Evolutionary conservation across 2,113 vertebrate genomes (phyloP).

Genomic region (Archocentrus centrarchus): DNA sequence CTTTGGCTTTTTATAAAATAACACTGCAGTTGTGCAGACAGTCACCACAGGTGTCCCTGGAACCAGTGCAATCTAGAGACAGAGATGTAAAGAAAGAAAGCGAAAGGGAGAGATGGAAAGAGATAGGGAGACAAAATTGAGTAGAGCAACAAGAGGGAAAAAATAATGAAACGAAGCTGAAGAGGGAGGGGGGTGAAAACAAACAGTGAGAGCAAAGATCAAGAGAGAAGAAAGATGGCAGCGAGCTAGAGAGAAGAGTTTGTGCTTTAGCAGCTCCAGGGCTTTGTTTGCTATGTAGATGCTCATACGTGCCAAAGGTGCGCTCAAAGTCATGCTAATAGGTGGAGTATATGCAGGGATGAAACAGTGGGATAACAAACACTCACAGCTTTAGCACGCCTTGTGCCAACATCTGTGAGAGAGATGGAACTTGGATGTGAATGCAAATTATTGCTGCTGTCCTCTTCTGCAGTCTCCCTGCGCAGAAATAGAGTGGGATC

Average conservation of each 20-base stretch:
- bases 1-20: neutral
- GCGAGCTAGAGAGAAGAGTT: conserved; percentile 14
- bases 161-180: neutral
- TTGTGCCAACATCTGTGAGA: conserved; percentile 34
- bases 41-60: conserved; percentile 43
- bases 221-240: conserved; percentile 24
- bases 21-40: conserved; percentile 12
- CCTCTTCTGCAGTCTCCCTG: conserved; percentile 30
- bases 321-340: conserved; percentile 45
- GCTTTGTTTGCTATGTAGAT: conserved; percentile 24
- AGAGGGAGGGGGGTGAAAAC: neutral
- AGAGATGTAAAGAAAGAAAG: conserved; percentile 6
- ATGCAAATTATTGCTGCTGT: conserved; percentile 36
- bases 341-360: neutral
- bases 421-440: conserved; percentile 11
- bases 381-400: conserved; percentile 11
- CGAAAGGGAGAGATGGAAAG: neutral
- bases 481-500: neutral
- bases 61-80: neutral
- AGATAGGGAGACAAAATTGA: neutral
- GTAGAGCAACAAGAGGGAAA: conserved; percentile 7
- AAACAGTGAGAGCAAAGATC: conserved; percentile 24
- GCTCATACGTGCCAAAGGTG: conserved; percentile 14
- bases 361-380: conserved; percentile 32
- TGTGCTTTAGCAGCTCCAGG: neutral